phyloP scores from a whole-genome alignment of 2,113 vertebrate species.

The Bungarus multicinctus region DNA sequence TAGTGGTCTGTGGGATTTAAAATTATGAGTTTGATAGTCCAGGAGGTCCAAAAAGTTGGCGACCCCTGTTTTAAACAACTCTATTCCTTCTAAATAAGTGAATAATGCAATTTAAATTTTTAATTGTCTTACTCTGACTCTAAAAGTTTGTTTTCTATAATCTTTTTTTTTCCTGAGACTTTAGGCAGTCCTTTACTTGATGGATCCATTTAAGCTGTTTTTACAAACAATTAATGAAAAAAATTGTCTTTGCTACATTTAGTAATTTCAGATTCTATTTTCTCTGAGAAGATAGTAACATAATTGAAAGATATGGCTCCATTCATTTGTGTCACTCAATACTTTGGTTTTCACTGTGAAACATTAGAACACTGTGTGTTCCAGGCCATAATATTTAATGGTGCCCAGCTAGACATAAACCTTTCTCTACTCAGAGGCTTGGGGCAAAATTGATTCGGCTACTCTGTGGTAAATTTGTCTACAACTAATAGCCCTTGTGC shows the following conservation, averaged over 20 bases:
- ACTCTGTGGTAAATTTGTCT: background rate
- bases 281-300: background rate
- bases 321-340: conserved; percentile 8
- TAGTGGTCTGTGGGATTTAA: too few relatives aligned
- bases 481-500: background rate
- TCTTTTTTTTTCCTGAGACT: background rate
- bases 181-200: background rate
- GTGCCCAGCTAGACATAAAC: background rate
- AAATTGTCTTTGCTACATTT: background rate
- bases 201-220: background rate
- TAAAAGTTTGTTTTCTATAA: background rate
- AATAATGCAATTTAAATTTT: background rate
- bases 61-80: background rate
- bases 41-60: too few relatives aligned
- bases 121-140: background rate
- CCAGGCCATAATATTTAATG: background rate
- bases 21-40: too few relatives aligned
- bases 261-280: background rate
- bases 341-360: background rate
- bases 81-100: background rate
- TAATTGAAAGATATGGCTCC: background rate
- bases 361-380: background rate
- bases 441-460: background rate
- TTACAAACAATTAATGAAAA: conserved; percentile 11
- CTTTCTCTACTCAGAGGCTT: background rate